Evolutionary conservation across 2,113 vertebrate species (phyloP).

Genomic region (Daubentonia madagascariensis): DNA sequence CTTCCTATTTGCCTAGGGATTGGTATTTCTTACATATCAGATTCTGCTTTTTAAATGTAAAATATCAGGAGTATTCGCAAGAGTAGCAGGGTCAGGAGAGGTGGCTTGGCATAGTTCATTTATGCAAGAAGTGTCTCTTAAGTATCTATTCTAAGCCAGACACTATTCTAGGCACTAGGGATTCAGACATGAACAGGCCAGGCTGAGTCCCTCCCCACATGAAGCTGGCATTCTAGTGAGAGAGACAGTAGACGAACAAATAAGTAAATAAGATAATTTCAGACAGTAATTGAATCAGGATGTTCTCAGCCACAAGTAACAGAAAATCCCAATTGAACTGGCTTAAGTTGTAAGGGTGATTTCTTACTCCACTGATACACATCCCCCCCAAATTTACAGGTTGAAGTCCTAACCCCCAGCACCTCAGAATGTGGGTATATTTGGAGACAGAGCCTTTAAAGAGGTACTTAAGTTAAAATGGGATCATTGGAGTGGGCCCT

Average conservation of each 20-base stretch:
- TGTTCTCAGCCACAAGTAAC: neutral
- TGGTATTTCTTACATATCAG: neutral
- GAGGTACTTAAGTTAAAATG: neutral
- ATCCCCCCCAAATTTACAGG: neutral
- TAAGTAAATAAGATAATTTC: neutral
- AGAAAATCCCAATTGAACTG: neutral
- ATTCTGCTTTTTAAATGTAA: constrained; percentile 31
- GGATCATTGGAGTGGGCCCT: neutral
- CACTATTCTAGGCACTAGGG: neutral
- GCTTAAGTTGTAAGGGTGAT: neutral
- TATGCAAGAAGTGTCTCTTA: neutral
- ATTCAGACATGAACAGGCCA: neutral
- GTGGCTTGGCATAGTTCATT: neutral
- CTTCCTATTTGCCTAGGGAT: neutral
- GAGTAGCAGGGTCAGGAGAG: neutral
- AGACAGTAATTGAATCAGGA: neutral
- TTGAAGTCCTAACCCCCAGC: neutral
- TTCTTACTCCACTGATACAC: neutral
- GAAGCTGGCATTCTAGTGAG: neutral
- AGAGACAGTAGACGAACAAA: neutral
- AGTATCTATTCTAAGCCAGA: neutral
- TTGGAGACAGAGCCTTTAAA: neutral
- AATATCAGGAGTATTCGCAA: neutral
- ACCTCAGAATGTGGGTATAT: neutral
- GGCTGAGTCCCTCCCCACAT: neutral